Evolutionary conservation across 92 coral and sea anemone species (phyloP), one percentile per base, ranked within the genome.

Genomic region (Bergia puertoricense): DNA sequence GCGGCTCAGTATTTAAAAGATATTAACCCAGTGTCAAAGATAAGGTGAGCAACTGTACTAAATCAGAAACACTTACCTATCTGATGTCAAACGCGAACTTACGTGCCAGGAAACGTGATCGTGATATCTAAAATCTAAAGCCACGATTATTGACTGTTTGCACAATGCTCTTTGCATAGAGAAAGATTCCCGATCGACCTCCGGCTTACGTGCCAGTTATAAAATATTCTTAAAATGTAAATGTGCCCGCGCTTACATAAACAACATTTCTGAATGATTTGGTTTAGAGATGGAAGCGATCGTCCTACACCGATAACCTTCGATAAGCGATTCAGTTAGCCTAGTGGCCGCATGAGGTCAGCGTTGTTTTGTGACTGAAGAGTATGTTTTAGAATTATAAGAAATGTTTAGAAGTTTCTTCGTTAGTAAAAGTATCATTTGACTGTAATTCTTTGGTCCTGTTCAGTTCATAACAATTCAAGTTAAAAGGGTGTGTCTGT

Each of bases 281-380:
- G 45, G 42, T 74, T 36, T 6, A 74, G 20, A 74, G 36, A 74
- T n/a, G 77, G 42, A 74, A 74, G 77, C 77, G 46, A 74, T 73
- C 42, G 22, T 8, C 45, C 45, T 3, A 36, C 42, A 15, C 77
- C 36, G 15, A 73, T 54, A 54, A 54, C 59, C 16, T 10, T 2
- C 59, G 59, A 54, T 54, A 54, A 54, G 59, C 59, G 59, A 54
- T 54, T 18, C 16, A 54, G 11, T 54, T 54, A 54, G 59, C 59
- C 2, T 54, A 48, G 54, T 48, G 54, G 9, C 54, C 10, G 54
- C 54, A 48, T 13, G 54, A 48, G 59, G 59, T 18, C 2, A 54
- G 59, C 10, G 16, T 3, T 10, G 59, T 51, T 54, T 54, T 54
- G 11, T 54, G 15, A 54, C 59, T 54, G 59, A 0, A 54, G 59